Evolutionary conservation across 1,140 invertebrate species (phyloP).

Genomic region (Scylla paramamosain): DNA sequence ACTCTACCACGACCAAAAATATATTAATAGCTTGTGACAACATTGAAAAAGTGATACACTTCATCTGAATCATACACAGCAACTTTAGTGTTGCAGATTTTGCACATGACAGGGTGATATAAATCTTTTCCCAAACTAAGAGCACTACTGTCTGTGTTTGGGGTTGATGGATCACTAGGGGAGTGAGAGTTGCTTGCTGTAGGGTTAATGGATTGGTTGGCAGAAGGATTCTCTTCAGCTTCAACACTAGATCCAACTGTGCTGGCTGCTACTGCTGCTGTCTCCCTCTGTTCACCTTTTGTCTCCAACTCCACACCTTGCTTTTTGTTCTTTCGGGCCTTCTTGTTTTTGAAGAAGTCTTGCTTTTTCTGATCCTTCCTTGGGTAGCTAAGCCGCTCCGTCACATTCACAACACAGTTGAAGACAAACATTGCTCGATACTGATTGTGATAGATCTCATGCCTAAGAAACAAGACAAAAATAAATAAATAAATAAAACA

Average conservation of each 20-base stretch:
- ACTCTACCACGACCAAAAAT: not conserved
- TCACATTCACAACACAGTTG: conserved; percentile 83
- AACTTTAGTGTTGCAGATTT: conserved; percentile 84
- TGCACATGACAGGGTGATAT: conserved; percentile 84
- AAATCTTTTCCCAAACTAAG: conserved; percentile 78
- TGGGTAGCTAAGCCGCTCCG: conserved; percentile 80
- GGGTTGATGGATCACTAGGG: not conserved
- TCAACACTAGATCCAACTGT: not conserved
- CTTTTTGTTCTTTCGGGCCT: conserved; percentile 74
- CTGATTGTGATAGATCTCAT: conserved; percentile 83
- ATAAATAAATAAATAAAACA: not conserved
- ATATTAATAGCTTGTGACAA: conserved; percentile 82
- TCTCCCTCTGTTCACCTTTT: not conserved
- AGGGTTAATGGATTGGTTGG: not conserved
- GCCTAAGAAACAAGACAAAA: conserved; percentile 80
- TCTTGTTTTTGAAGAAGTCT: conserved; percentile 77
- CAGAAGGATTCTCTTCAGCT: conserved; percentile 63
- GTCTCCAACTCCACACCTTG: conserved; percentile 18
- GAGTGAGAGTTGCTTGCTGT: conserved; percentile 18
- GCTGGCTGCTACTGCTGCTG: not conserved
- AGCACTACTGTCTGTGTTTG: not conserved
- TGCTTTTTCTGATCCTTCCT: conserved; percentile 78
- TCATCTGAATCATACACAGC: conserved; percentile 84
- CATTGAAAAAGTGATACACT: conserved; percentile 86
- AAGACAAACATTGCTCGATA: conserved; percentile 86